These are phyloP conservation scores for Odontothrips loti DNA, from an alignment of 2,888 invertebrate species.

Conservation along the genomic window DNA sequence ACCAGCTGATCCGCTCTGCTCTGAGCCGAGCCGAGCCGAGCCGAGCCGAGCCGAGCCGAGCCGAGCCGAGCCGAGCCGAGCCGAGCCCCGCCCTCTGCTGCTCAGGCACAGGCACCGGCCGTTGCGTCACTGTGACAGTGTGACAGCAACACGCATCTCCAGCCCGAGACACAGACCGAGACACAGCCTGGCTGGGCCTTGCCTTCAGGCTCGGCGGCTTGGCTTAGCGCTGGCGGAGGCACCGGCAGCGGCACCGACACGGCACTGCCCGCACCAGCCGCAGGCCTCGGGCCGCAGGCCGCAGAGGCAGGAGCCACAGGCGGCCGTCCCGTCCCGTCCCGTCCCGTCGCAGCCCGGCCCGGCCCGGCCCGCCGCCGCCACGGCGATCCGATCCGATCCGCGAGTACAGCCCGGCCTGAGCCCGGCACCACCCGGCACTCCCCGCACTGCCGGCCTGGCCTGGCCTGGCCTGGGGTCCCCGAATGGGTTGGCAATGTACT, in stretches of 20 bases:
- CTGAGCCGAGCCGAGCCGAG: background rate
- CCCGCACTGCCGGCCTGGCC: too few species aligned
- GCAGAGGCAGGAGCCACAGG: background rate
- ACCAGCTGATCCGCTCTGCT: constrained; percentile 2
- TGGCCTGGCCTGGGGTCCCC: too few species aligned
- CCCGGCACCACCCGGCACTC: too few species aligned
- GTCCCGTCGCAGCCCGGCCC: background rate
- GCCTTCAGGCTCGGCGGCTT: background rate
- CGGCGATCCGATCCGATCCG: too few species aligned
- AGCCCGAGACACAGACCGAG: background rate
- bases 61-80: background rate
- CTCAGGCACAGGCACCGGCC: too few species aligned
- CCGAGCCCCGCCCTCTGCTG: background rate
- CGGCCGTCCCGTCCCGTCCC: background rate
- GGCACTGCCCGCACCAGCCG: background rate
- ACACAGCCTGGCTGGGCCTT: background rate
- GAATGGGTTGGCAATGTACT: background rate
- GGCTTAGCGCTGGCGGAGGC: background rate
- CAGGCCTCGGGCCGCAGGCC: background rate
- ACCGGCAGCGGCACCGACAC: background rate
- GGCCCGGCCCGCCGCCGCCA: too few species aligned
- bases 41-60: background rate
- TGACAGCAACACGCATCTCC: background rate
- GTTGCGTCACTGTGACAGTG: background rate
- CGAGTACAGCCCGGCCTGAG: too few species aligned